Percentiles rank a stretch among this genome's conserved stretches.
Conservation (phyloP, 2,888 invertebrate genomes). For the Platerodrilus igneus region DNA sequence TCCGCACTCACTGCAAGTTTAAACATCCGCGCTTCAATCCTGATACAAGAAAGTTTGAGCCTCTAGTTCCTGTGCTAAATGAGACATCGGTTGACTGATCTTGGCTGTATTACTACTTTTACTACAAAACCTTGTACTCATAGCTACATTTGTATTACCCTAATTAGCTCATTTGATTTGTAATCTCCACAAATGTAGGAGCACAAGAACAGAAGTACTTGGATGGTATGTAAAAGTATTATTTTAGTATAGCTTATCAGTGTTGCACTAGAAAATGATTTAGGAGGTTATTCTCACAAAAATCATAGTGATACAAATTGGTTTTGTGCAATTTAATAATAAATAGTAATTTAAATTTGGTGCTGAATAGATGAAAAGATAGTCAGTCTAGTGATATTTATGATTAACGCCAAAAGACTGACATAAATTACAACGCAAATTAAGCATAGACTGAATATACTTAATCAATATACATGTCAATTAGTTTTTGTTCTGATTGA, state of each 20-base stretch:
- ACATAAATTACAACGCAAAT: conserved; percentile 12
- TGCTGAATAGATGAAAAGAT: too few species aligned
- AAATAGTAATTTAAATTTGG: too few species aligned
- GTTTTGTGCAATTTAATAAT: too few species aligned
- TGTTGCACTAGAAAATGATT: too few species aligned
- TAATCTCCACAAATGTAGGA: too few species aligned
- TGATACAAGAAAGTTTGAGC: conserved; percentile 82
- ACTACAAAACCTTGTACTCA: conserved; percentile 43
- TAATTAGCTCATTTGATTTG: too few species aligned
- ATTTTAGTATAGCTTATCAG: too few species aligned
- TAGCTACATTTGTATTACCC: conserved; percentile 33
- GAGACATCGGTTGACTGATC: conserved; percentile 52
- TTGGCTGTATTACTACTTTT: conserved; percentile 46
- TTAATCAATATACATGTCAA: conserved; percentile 4
- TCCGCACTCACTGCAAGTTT: conserved; percentile 89
- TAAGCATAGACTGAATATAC: conserved; percentile 17
- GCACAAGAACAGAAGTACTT: too few species aligned
- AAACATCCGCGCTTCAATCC: conserved; percentile 85
- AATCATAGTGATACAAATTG: too few species aligned
- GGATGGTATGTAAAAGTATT: too few species aligned
- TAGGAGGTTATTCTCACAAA: too few species aligned
- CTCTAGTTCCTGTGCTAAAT: conserved; percentile 57
- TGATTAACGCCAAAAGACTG: conserved; percentile 21
- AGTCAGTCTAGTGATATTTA: conserved; percentile 16
- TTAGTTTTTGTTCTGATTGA: not conserved